phyloP scores from a whole-genome alignment of 2,797 vertebrate species.

The Gobionotothen gibberifrons region DNA sequence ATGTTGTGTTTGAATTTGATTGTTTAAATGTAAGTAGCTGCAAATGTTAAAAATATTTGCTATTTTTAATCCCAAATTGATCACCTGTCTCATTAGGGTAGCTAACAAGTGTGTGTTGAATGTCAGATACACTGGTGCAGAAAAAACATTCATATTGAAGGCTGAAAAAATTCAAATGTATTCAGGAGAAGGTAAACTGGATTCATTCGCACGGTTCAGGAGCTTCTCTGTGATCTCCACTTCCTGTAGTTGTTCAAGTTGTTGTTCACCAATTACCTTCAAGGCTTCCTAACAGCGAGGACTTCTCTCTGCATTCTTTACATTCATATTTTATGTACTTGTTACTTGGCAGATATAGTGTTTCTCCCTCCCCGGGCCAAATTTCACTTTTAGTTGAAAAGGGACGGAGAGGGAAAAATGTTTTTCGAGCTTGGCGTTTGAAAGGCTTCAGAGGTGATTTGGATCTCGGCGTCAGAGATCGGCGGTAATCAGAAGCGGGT shows the following conservation, averaged over 20 bases:
- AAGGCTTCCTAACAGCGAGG: conserved; percentile 36
- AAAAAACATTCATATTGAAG: neutral
- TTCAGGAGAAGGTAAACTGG: neutral
- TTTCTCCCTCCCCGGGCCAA: conserved; percentile 51
- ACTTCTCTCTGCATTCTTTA: conserved; percentile 54
- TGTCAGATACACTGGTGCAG: neutral
- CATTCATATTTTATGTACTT: conserved; percentile 57
- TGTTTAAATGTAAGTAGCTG: neutral
- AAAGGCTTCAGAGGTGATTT: conserved; percentile 71
- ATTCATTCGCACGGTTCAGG: conserved; percentile 18
- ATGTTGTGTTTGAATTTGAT: conserved; percentile 8
- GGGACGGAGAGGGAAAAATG: conserved; percentile 41
- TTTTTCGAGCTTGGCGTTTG: conserved; percentile 45
- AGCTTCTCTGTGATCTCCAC: conserved; percentile 1
- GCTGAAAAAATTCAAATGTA: neutral
- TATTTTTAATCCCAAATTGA: neutral
- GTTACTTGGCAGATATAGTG: conserved; percentile 58
- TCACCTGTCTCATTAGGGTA: neutral
- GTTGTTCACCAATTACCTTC: conserved; percentile 60
- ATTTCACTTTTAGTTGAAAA: conserved; percentile 48
- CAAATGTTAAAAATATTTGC: neutral
- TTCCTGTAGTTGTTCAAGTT: conserved; percentile 36
- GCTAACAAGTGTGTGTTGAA: too few relatives aligned
- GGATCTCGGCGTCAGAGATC: conserved; percentile 68
- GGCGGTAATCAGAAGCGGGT: conserved; percentile 67